These are phyloP conservation scores for Lagocephalus sceleratus DNA, from an alignment of 2,797 vertebrate species.

Conservation along the genomic window DNA sequence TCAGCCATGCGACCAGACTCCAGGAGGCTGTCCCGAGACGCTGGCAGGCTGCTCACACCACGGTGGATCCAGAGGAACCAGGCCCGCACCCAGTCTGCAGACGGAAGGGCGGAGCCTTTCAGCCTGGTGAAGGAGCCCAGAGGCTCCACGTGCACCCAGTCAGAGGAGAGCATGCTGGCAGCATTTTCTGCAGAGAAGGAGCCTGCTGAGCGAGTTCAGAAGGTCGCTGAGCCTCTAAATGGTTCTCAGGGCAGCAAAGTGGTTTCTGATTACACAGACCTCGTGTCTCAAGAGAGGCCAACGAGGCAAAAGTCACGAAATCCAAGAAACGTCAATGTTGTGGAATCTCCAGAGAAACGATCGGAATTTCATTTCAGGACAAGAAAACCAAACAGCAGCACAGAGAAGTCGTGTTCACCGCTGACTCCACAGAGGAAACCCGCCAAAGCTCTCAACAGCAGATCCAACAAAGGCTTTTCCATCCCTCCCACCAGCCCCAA, in stretches of 20 bases:
- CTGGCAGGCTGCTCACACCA: constrained; percentile 55
- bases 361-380: constrained; percentile 64
- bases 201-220: constrained; percentile 82
- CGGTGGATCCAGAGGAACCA: constrained; percentile 70
- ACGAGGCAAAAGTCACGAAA: constrained; percentile 66
- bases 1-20: constrained; percentile 68
- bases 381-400: constrained; percentile 64
- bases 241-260: constrained; percentile 63
- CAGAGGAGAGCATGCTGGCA: constrained; percentile 81
- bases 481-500: constrained; percentile 74
- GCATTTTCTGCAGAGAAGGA: constrained; percentile 85
- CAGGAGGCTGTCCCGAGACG: constrained; percentile 60
- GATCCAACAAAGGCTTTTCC: constrained; percentile 61
- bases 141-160: constrained; percentile 77
- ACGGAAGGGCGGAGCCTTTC: constrained; percentile 74
- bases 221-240: constrained; percentile 67
- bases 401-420: constrained; percentile 2
- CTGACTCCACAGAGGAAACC: not conserved
- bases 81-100: constrained; percentile 64
- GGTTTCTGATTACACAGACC: constrained; percentile 66
- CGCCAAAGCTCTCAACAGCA: not conserved
- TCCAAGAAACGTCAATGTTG: constrained; percentile 65
- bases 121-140: constrained; percentile 80
- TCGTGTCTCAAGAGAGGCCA: constrained; percentile 73
- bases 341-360: constrained; percentile 74